phyloP scores from a whole-genome alignment of 2,888 invertebrate genomes.

The Phrixothrix hirtus region DNA sequence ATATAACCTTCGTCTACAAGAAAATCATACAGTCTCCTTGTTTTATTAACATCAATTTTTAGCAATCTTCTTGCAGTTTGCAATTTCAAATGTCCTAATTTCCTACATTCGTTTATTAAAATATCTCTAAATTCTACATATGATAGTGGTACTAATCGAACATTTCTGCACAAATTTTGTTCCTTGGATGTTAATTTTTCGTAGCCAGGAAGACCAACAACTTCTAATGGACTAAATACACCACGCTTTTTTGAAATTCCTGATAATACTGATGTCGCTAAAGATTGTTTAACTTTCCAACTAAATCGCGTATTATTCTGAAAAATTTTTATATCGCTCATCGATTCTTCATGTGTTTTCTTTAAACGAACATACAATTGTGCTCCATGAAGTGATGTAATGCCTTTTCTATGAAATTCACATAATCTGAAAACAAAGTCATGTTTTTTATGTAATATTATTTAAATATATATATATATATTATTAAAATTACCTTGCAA shows the following conservation, averaged over 20 bases:
- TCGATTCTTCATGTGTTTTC: conserved; percentile 62
- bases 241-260: conserved; percentile 49
- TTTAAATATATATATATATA: background rate
- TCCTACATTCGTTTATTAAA: conserved; percentile 75
- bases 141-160: conserved; percentile 75
- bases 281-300: conserved; percentile 42
- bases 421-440: conserved; percentile 58
- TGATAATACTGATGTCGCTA: conserved; percentile 9
- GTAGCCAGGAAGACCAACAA: conserved; percentile 77
- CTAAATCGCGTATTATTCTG: conserved; percentile 46
- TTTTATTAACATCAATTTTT: conserved; percentile 93
- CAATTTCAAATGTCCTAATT: conserved; percentile 72
- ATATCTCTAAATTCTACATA: conserved; percentile 78
- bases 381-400: conserved; percentile 67
- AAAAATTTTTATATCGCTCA: conserved; percentile 58
- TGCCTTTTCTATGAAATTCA: conserved; percentile 72
- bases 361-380: conserved; percentile 68
- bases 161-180: conserved; percentile 73
- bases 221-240: conserved; percentile 64
- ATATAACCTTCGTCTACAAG: conserved; percentile 74
- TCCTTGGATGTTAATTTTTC: conserved; percentile 72
- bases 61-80: conserved; percentile 81
- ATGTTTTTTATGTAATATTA: background rate
- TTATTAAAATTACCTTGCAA: conserved; percentile 55
- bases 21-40: conserved; percentile 83